Evolutionary conservation across 2,888 invertebrate genomes (phyloP), one percentile per base, ranked within the genome.

Genomic region (Xylota segnis): DNA sequence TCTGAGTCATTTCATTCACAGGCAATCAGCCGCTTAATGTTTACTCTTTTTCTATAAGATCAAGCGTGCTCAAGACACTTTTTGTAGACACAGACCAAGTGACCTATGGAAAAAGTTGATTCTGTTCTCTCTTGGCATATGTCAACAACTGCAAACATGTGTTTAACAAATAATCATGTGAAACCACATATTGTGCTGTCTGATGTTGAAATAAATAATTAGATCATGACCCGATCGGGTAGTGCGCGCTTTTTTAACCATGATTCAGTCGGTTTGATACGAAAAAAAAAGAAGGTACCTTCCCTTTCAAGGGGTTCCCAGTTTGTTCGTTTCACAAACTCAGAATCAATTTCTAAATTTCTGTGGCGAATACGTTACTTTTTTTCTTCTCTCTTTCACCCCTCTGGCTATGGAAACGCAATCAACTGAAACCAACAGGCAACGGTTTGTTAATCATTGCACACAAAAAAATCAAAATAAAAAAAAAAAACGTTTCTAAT

Each of bases 361-460:
- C 74, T 81, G 43, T 81, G 75, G 75, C 81, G 70, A 63, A 75
- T 84, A 71, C 84, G 70, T 75, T 52, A 78, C 72, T 34, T 75
- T 58, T 61, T 56, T 54, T 37, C 52, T 54, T 54, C 18, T 56
- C 9, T 4, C 9, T 65, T 61, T 32, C 47, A 70, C 32, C 70
- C 70, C 61, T 56, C 59, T 58, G 50, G 34, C n/a, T 70, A 59
- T 58, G 34, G 71, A 43, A 76, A 59, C 71, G 86, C 86, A 77
- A 86, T 86, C 86, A 82, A 86, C 61, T 77, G 82, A 65, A 61
- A 82, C 86, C 71, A 77, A 72, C 54, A 72, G 59, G 54, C 75
- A 86, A 86, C 86, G 86, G 86, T 74, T 86, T 68, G 81, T 86
- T 82, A 86, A 77, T 82, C 76, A 86, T 77, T 72, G 54, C 63